Percentiles rank a stretch among this genome's conserved stretches.
These are phyloP conservation scores for Eumaeus atala DNA, from an alignment of 1,140 invertebrate species.

Conservation along the genomic window DNA sequence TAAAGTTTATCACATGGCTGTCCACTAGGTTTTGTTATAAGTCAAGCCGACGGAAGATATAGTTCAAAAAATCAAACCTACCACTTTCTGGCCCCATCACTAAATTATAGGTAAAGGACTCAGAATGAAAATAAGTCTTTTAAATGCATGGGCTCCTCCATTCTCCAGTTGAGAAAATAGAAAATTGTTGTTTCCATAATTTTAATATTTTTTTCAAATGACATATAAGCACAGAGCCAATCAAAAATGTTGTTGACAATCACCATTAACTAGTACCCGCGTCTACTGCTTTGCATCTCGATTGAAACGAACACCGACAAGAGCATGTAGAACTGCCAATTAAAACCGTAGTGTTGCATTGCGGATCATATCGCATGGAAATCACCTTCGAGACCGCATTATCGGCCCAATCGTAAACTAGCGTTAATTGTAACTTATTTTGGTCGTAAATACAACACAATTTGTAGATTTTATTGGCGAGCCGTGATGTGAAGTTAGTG, in stretches of 20 bases:
- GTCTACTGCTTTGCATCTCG: no score
- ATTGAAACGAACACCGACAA: conserved; percentile 33
- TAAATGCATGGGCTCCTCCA: no score
- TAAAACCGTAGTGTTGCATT: conserved; percentile 54
- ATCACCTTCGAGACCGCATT: conserved; percentile 33
- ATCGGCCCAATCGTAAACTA: conserved; percentile 29
- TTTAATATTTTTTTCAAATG: no score
- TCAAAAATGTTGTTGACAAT: conserved; percentile 37
- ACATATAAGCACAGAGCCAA: conserved; percentile 27
- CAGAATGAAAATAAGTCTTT: no score
- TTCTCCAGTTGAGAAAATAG: no score
- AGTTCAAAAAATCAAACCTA: no score
- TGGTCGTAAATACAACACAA: conserved; percentile 49
- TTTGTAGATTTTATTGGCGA: conserved; percentile 51
- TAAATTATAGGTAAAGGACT: no score
- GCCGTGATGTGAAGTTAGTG: conserved; percentile 39
- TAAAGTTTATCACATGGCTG: conserved; percentile 1
- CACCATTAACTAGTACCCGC: conserved; percentile 21
- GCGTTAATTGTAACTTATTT: conserved; percentile 50
- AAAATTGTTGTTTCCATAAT: no score
- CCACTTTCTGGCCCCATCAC: no score
- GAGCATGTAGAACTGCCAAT: conserved; percentile 51
- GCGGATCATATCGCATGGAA: conserved; percentile 35
- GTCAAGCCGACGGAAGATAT: no score
- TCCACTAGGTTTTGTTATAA: neutral